Evolutionary conservation across 2,113 vertebrate species (phyloP), one percentile per base, ranked within the genome.

Genomic region (Catagonus wagneri): DNA sequence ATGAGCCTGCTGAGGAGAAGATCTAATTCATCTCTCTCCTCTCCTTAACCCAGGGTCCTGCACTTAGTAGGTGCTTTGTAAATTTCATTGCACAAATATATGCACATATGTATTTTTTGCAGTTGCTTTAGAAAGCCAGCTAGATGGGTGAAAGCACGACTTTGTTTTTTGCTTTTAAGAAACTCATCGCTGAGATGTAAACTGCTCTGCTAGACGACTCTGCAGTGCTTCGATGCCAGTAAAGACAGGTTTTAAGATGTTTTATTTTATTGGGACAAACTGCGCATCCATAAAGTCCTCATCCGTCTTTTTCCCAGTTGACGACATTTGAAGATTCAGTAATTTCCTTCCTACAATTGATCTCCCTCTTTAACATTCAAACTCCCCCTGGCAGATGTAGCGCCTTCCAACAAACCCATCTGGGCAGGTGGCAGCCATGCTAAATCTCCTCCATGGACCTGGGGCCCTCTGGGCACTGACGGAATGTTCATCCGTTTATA

Each of bases 281-380:
- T 54, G 52, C 88, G 52, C 22, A 0, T 52, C 95, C 84, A 36
- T 97, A 85, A 96, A 97, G 95, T 50, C 32, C 66, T 93, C 88
- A 79, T 36, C 44, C 11, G 1, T 95, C 91, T 96, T 90, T 97
- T 94, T 78, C 96, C 78, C 50, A 80, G 94, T 80, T 86, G 86
- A 90, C 95, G 95, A 66, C 58, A 88, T 96, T 89, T 95, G 96
- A 91, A 97, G 95, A 56, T 71, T 91, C 90, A 65, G 76, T 97
- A 63, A 79, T 89, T 97, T 96, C 90, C 87, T 97, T 93, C 83
- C 86, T 27, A 25, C 81, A 89, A 81, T 52, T 94, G 88, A 92
- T 61, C 91, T 8, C 66, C 75, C 63, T 63, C 81, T 96, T 96
- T 92, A 92, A 75, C 66, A 94, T 97, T 90, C 95, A 96, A 93